Conservation (phyloP, 1,140 invertebrate genomes). For the Drosophila micromelanica region DNA sequence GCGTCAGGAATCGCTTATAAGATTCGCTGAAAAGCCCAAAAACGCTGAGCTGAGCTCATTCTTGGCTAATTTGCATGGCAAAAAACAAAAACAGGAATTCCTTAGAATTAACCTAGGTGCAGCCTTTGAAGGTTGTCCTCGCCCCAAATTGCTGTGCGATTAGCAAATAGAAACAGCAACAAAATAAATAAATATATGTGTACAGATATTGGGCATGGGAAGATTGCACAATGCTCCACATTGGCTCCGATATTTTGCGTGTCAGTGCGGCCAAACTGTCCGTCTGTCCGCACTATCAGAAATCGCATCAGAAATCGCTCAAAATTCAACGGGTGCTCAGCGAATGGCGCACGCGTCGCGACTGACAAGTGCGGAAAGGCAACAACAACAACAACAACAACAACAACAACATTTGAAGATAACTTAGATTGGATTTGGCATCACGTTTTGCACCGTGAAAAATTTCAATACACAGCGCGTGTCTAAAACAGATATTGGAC, state of each 20-base stretch:
- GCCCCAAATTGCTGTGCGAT: conserved; percentile 11
- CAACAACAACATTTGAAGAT: no score
- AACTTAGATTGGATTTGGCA: conserved; percentile 27
- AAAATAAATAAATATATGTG: no score
- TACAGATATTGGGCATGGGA: background rate
- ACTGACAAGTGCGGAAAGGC: conserved; percentile 57
- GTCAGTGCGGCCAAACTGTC: conserved; percentile 46
- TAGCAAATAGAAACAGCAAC: background rate
- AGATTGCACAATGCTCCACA: conserved; percentile 65
- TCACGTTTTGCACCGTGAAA: conserved; percentile 62
- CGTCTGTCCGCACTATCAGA: conserved; percentile 33
- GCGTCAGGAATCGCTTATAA: background rate
- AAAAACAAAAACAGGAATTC: conserved; percentile 62
- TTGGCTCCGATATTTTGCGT: conserved; percentile 33
- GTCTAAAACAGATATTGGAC: conserved; percentile 60
- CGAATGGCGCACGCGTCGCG: conserved; percentile 56
- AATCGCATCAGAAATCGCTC: conserved; percentile 70
- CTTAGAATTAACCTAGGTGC: conserved; percentile 44
- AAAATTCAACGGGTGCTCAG: conserved; percentile 55
- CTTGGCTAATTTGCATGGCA: conserved; percentile 58
- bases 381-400: conserved; percentile 11
- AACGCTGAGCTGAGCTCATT: conserved; percentile 52
- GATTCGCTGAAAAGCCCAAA: conserved; percentile 31
- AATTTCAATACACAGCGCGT: conserved; percentile 68
- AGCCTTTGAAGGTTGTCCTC: conserved; percentile 29